Base-by-base conservation (phyloP, 2,797 vertebrate genomes). In the Sorex maritimensis region DNA sequence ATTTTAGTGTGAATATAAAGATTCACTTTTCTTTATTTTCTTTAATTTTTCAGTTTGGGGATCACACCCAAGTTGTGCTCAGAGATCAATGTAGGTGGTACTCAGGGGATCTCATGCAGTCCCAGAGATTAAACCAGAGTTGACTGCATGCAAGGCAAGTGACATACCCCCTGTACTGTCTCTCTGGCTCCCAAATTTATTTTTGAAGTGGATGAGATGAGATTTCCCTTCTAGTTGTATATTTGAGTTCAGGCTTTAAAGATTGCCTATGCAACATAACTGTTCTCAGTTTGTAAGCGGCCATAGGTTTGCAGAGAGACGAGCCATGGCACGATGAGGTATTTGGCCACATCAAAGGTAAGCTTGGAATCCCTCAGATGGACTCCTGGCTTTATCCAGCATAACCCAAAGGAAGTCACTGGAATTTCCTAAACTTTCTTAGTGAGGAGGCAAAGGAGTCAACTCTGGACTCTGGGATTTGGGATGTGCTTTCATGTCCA, bases 151-250 rank as follows among this genome's bases (percentile, higher is more conserved):
- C 55, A 58, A 58, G 55, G 55, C 55, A 58, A 19, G 5, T 58
- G 55, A 58, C 55, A 9, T 58, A 58, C 55, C 55, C 17, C 13
- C 14, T 9, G 4, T 14, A 34, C 55, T 58, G 17, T 58, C 55
- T 58, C 55, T 58, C 55, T 19, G 17, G 55, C 14, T 6, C 17
- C 17, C 15, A 58, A 58, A 82, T 82, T 79, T 79, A 24, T 91
- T 89, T 93, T 93, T 77, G 2, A 74, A 92, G 80, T 87, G 71
- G 44, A 4, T 80, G 41, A 79, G 23, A 17, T n/a, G 65, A 78
- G n/a, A 52, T 67, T 71, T 78, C 1, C 26, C 19, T 81, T 28
- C 58, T 2, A 67, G 14, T 15, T 46, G 2, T 82, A 0, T 68
- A 19, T 69, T 71, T 4, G 5, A 63, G 41, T 71, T 82, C 28